Evolutionary conservation across 2,113 vertebrate genomes (phyloP).

Genomic region (Cygnus atratus): DNA sequence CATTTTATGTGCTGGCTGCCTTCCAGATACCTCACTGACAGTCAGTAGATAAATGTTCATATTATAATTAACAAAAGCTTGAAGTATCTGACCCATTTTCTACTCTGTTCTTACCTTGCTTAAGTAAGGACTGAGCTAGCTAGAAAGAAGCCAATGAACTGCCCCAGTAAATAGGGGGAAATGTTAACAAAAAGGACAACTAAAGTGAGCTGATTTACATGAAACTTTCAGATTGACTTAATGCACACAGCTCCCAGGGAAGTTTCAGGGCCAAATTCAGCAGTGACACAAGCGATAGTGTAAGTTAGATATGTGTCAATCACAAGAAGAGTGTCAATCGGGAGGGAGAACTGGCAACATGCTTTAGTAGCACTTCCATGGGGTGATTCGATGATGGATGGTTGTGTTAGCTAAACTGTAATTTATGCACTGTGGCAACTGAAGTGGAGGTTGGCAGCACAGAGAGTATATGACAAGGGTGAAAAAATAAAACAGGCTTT

Average conservation of each 20-base stretch:
- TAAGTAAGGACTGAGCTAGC: not conserved
- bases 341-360: conserved; percentile 60
- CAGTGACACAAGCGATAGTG: conserved; percentile 52
- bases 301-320: conserved; percentile 68
- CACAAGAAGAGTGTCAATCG: conserved; percentile 62
- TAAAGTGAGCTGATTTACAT: conserved; percentile 42
- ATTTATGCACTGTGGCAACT: conserved; percentile 71
- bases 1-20: not conserved
- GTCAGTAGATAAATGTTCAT: not conserved
- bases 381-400: conserved; percentile 68
- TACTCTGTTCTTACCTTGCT: not conserved
- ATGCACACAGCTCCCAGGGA: conserved; percentile 6
- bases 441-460: conserved; percentile 68
- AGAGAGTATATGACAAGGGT: conserved; percentile 65
- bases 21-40: not conserved
- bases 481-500: conserved; percentile 70
- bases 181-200: not conserved
- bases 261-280: conserved; percentile 62
- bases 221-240: conserved; percentile 41
- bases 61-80: not conserved
- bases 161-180: not conserved
- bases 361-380: conserved; percentile 50
- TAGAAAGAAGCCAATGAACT: not conserved
- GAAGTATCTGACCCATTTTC: not conserved
- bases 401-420: conserved; percentile 64